Conservation (phyloP, 2,113 vertebrate species). For the Muscicapa adusta region DNA sequence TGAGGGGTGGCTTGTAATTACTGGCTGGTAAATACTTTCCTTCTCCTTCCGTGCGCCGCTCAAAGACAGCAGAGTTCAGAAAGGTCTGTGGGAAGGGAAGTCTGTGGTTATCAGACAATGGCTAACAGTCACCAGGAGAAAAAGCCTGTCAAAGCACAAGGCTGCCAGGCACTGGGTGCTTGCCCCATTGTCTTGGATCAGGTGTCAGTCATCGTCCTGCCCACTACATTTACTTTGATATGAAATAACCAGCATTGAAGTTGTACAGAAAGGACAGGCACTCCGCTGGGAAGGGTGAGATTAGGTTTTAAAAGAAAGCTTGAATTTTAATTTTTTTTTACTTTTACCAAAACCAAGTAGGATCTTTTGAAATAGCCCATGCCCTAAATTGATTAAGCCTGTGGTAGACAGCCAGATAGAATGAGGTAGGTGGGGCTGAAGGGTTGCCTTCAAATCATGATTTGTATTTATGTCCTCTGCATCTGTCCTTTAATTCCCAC, state of each 20-base stretch:
- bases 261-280: background rate
- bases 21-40: constrained; percentile 73
- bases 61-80: constrained; percentile 75
- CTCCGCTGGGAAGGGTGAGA: background rate
- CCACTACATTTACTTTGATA: constrained; percentile 13
- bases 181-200: constrained; percentile 34
- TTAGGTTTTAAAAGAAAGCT: background rate
- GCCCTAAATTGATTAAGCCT: background rate
- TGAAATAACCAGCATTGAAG: background rate
- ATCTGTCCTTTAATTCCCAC: background rate
- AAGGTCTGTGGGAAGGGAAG: constrained; percentile 73
- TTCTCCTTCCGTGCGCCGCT: constrained; percentile 45
- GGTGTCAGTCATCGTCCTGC: constrained; percentile 63
- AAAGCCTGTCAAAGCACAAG: constrained; percentile 61
- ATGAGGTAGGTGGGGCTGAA: background rate
- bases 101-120: constrained; percentile 66
- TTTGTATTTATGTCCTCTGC: background rate
- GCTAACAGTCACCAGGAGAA: constrained; percentile 60
- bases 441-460: background rate
- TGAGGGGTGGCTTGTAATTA: constrained; percentile 71
- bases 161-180: background rate
- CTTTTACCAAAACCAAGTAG: background rate
- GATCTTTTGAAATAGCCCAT: background rate
- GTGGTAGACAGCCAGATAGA: background rate
- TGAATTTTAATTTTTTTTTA: background rate